Base-by-base conservation (phyloP, 2,888 invertebrate genomes). In the Callimorpha dominula region DNA sequence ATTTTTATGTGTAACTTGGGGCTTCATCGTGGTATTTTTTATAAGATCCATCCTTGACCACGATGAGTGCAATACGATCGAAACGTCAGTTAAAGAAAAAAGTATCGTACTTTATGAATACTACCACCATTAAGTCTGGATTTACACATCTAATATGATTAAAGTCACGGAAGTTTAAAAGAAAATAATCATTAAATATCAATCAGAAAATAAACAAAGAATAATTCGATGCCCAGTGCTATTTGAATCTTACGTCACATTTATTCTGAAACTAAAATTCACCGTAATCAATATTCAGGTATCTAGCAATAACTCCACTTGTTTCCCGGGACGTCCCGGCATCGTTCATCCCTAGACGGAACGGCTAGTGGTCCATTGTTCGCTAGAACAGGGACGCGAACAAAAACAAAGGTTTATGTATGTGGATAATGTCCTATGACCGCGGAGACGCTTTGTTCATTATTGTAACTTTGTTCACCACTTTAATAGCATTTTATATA, bases 331-430 rank as follows among this genome's bases (percentile, higher is more conserved):
- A 63, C 14, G 40, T 68, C 69, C 69, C 68, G 65, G 73, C 54
- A 43, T 14, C 40, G 70, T 68, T 57, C 57, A 62, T 67, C 81
- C 73, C 78, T 84, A 84, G 64, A 54, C 50, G 54, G 49, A 68
- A 46, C 75, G 80, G 75, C 76, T 67, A 73, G 70, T 71, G 46
- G 76, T 70, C 86, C 77, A 88, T 89, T 89, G 88, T 89, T 86
- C 80, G 69, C 70, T 70, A 74, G 80, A 83, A 83, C 79, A 78
- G 85, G 78, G 81, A 75, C 80, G 80, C 74, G 65, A 68, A 78
- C 81, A 81, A 84, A 85, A 85, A 86, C 85, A 85, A 85, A 79
- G 83, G 80, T 81, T 78, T 79, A 78, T 77, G 79, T 78, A 72
- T 76, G 82, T 81, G 78, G 75, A 76, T 81, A 79, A 82, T 78